Evolutionary conservation across 2,888 invertebrate genomes (phyloP), one percentile per base, ranked within the genome.

Genomic region (Adela reaumurella): DNA sequence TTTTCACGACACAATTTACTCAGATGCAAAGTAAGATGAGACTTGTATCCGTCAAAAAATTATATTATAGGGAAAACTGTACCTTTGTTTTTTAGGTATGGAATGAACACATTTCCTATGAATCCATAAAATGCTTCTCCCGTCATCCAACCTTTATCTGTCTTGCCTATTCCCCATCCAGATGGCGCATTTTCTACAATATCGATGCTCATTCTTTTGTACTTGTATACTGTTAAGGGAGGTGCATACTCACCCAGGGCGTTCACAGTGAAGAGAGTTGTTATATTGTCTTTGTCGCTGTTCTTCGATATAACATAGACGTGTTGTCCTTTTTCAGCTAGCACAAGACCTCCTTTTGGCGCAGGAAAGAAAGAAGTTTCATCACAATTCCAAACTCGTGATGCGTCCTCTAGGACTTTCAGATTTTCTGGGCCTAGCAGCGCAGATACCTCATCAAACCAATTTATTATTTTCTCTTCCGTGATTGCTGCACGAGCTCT

Each of bases 91-190:
- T 50, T 46, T 14, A 54, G 47, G 46, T 51, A 52, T 47, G 52
- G 49, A 48, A 51, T 47, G 42, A 51, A 67, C 11, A 62, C 52
- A 54, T 67, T 67, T 14, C 58, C 56, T 3, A 68, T 55, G 53
- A 61, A 68, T 53, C 69, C 62, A 53, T 55, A 67, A 55, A 70
- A 69, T 2, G 57, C 57, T 54, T 62, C 61, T 1, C 57, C 54
- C 8, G 62, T 67, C 66, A 70, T 71, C 67, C 70, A 70, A 14
- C 67, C 68, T 51, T 52, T 62, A n/a, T 68, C 67, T 17, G 64
- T 63, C 50, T 58, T 61, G 20, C 67, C 67, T 45, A 65, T 52
- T 46, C 59, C 58, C 66, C 66, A 72, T 28, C 50, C 50, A 43
- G 8, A 8, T 16, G 43, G 43, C 14, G 43, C 43, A 47, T 53